Conservation (phyloP, 2,888 invertebrate species). For the Bombylius discolor region DNA sequence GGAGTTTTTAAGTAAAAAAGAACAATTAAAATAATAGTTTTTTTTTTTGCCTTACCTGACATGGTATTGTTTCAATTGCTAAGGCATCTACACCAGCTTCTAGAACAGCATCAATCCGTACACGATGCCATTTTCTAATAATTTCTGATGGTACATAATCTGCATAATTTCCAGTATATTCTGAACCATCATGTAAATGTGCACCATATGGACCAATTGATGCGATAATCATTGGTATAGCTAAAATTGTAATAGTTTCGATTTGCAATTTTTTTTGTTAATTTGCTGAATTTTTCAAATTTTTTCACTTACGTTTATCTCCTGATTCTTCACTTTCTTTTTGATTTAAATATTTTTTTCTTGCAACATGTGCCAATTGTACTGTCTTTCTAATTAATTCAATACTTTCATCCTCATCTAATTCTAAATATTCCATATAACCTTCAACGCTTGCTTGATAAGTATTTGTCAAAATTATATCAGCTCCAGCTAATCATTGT, state of each 20-base stretch:
- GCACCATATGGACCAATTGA: constrained; percentile 92
- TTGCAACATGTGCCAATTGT: constrained; percentile 57
- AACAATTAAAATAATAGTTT: neutral
- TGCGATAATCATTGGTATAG: constrained; percentile 59
- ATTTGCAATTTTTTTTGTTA: constrained; percentile 1
- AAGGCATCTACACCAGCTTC: constrained; percentile 72
- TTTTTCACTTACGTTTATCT: neutral
- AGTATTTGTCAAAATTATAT: constrained; percentile 76
- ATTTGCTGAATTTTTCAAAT: neutral
- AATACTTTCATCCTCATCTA: constrained; percentile 53
- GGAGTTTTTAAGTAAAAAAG: neutral
- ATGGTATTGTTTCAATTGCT: constrained; percentile 87
- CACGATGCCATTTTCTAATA: constrained; percentile 73
- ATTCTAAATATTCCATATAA: constrained; percentile 57
- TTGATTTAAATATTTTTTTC: constrained; percentile 47
- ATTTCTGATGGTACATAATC: constrained; percentile 49
- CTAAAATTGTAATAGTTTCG: constrained; percentile 12
- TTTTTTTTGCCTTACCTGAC: constrained; percentile 39
- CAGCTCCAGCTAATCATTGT: constrained; percentile 59
- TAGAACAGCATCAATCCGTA: constrained; percentile 63
- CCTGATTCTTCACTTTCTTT: constrained; percentile 30
- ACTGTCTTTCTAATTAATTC: constrained; percentile 63
- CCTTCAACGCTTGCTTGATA: constrained; percentile 77
- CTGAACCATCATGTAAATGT: constrained; percentile 78
- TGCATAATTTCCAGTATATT: constrained; percentile 79